Conservation (phyloP, 2,888 invertebrate genomes). For the Scaptomyza tumidula region DNA sequence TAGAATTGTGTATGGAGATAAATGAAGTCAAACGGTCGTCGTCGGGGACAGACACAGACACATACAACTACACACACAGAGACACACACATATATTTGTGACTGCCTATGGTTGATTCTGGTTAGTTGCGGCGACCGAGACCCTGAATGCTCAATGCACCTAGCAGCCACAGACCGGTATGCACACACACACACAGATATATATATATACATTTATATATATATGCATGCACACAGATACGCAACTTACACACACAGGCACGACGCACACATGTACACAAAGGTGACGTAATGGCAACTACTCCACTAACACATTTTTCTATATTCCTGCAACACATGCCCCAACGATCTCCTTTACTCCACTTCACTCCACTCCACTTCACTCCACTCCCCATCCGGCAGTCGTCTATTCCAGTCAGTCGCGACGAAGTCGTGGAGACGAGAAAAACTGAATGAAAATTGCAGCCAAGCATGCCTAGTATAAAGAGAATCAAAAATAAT, state of each 20-base stretch:
- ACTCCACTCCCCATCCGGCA: background rate
- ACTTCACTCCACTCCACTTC: background rate
- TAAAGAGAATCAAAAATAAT: constrained; percentile 22
- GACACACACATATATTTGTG: background rate
- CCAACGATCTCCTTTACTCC: background rate
- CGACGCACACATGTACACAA: constrained; percentile 23
- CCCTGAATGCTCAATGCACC: constrained; percentile 8
- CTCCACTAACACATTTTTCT: constrained; percentile 85
- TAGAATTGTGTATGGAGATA: background rate
- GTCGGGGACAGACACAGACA: background rate
- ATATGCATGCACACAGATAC: background rate
- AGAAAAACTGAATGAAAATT: constrained; percentile 60
- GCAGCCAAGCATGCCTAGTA: constrained; percentile 40
- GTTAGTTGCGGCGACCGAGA: constrained; percentile 11
- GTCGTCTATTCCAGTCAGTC: constrained; percentile 26
- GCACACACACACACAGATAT: constrained; percentile 4
- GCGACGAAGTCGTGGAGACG: constrained; percentile 29
- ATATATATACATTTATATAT: background rate
- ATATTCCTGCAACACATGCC: constrained; percentile 79
- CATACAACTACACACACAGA: background rate
- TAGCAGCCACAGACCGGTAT: constrained; percentile 13
- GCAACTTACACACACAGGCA: background rate
- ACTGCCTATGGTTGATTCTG: background rate
- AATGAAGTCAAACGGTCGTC: background rate
- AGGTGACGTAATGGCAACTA: constrained; percentile 85